Percentiles rank a stretch among this genome's conserved stretches.
phyloP scores from a whole-genome alignment of 2,113 vertebrate genomes.

The Mobula birostris region DNA sequence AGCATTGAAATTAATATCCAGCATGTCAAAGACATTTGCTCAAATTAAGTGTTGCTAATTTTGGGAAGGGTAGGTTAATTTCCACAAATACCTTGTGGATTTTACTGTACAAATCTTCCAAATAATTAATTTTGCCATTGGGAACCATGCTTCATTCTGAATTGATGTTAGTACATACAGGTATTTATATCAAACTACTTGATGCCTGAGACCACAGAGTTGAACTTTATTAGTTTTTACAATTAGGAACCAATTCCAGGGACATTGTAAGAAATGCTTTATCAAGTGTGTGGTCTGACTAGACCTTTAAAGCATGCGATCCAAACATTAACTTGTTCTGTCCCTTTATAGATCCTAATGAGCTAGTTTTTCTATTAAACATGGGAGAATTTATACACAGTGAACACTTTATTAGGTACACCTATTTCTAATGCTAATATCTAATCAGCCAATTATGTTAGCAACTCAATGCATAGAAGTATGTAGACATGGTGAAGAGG shows the following conservation, averaged over 20 bases:
- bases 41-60: not conserved
- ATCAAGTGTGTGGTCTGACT: too few relatives aligned
- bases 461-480: too few relatives aligned
- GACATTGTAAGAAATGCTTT: not conserved
- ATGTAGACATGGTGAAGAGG: too few relatives aligned
- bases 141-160: not conserved
- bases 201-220: not conserved
- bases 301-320: not conserved
- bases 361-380: not conserved
- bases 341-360: not conserved
- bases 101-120: not conserved
- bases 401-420: too few relatives aligned
- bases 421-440: too few relatives aligned
- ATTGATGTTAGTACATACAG: not conserved
- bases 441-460: too few relatives aligned
- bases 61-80: not conserved
- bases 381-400: not conserved
- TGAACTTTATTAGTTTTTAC: not conserved
- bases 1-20: not conserved
- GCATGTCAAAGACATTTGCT: not conserved
- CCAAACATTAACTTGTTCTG: not conserved
- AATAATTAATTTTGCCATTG: slow-evolving; percentile 8
- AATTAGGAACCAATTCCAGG: not conserved
- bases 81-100: not conserved
- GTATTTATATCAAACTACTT: not conserved